A percentile compares a stretch with the other conserved stretches of the same genome.
Conservation (phyloP, 1,140 invertebrate species). For the Uloborus diversus region DNA sequence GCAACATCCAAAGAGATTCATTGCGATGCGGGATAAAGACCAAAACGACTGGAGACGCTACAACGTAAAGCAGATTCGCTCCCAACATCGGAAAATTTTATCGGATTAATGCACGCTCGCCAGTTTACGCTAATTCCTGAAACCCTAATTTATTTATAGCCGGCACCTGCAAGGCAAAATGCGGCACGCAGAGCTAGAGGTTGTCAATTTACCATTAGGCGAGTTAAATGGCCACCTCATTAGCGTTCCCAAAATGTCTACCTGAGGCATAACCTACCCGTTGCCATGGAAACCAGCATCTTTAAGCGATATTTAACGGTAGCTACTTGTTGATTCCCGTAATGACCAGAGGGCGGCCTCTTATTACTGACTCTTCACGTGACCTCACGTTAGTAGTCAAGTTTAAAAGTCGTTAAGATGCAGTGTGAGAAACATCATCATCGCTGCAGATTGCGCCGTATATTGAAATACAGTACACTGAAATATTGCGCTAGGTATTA, state of each 20-base stretch:
- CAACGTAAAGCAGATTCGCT: too few relatives aligned
- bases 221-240: slow-evolving; percentile 47
- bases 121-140: background rate
- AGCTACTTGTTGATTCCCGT: slow-evolving; percentile 50
- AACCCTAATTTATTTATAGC: slow-evolving; percentile 45
- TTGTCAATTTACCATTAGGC: slow-evolving; percentile 55
- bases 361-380: slow-evolving; percentile 12
- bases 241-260: slow-evolving; percentile 37
- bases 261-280: slow-evolving; percentile 19
- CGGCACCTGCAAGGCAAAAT: slow-evolving; percentile 14
- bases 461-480: too few relatives aligned
- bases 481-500: too few relatives aligned
- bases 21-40: too few relatives aligned
- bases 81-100: background rate
- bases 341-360: slow-evolving; percentile 42
- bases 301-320: slow-evolving; percentile 54
- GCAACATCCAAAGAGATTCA: too few relatives aligned
- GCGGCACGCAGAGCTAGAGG: slow-evolving; percentile 23
- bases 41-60: too few relatives aligned
- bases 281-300: slow-evolving; percentile 41
- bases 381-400: background rate
- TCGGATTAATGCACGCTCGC: background rate
- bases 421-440: background rate
- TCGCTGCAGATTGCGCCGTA: background rate
- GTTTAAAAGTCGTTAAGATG: slow-evolving; percentile 34